Base-by-base conservation (phyloP, 2,113 vertebrate genomes). In the Myxocyprinus asiaticus region DNA sequence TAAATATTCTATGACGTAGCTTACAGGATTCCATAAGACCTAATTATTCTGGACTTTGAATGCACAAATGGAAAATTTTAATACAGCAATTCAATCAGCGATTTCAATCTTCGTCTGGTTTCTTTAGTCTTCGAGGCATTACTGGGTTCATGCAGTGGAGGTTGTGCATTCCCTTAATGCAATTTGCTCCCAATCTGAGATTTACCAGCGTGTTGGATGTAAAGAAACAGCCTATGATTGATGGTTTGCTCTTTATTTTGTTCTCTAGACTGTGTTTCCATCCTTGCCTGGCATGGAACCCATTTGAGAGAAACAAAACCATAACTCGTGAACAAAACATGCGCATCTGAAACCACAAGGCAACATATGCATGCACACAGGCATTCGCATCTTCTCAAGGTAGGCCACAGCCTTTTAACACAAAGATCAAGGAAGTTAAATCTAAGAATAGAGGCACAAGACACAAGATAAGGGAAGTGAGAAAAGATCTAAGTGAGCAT, bases 281-380 rank as follows among this genome's bases (percentile, higher is more conserved):
- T 84, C 80, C 85, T 73, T 53, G 43, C 55, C 22, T 78, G 61
- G 68, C 70, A 85, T 81, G 81, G 84, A 88, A 9, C 9, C 22
- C 78, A 61, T 86, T 86, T 59, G 86, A 84, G 81, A 80, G 83
- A 89, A 90, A 85, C 74, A 87, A 67, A 88, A 85, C 84, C 78
- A 87, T 88, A 88, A 89, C 82, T 90, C 87, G 87, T 44, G 33
- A 15, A 84, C 76, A 14, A 22, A 44, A 44, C 12, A 15, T 50
- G 55, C 51, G 67, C 7, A 53, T 47, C 4, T 33, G 50, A 53
- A 55, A 58, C 62, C 62, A 68, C 63, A 76, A 48, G 48, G 8
- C 44, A 50, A 64, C 71, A 44, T 63, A 43, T 58, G 53, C 53
- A 55, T 50, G 53, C 22, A 48, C 14, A 66, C 55, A 44, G 9